Evolutionary conservation across 2,888 invertebrate genomes (phyloP).

Genomic region (Caenorhabditis sulstoni): DNA sequence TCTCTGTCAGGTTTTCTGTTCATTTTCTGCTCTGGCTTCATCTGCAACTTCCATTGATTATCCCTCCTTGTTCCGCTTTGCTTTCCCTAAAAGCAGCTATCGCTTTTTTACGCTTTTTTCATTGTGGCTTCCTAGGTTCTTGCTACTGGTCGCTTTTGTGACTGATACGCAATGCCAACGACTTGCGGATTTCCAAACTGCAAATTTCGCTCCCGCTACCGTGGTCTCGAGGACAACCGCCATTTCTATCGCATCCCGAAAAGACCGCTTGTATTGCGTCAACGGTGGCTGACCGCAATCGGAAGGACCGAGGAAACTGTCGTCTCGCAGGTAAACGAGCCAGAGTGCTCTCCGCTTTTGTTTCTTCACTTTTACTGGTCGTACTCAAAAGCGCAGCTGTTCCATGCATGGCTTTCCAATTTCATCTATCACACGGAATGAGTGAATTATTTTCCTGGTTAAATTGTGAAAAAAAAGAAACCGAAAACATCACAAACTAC

Average conservation of each 20-base stretch:
- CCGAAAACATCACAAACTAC: slow-evolving; percentile 21
- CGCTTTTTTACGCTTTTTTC: slow-evolving; percentile 18
- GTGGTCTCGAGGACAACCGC: slow-evolving; percentile 82
- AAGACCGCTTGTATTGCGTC: slow-evolving; percentile 81
- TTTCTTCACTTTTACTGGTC: neutral
- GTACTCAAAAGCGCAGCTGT: slow-evolving; percentile 8
- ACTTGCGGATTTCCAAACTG: slow-evolving; percentile 82
- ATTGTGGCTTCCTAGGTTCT: slow-evolving; percentile 52
- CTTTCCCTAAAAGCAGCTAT: no score
- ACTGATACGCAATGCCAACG: slow-evolving; percentile 80
- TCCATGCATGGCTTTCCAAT: slow-evolving; percentile 33
- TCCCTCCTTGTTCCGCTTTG: slow-evolving; percentile 6
- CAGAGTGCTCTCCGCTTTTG: neutral
- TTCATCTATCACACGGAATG: slow-evolving; percentile 11
- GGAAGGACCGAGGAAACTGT: slow-evolving; percentile 82
- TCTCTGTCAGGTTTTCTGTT: no score
- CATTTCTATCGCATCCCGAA: slow-evolving; percentile 82
- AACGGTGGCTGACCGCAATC: slow-evolving; percentile 81
- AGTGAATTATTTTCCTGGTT: neutral
- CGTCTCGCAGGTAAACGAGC: slow-evolving; percentile 81
- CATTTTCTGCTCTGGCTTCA: neutral
- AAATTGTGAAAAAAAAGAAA: neutral
- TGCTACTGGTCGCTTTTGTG: slow-evolving; percentile 49
- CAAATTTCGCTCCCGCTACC: slow-evolving; percentile 81
- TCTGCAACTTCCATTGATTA: neutral